Evolutionary conservation across 2,113 vertebrate genomes (phyloP).

Genomic region (Laticauda colubrina): DNA sequence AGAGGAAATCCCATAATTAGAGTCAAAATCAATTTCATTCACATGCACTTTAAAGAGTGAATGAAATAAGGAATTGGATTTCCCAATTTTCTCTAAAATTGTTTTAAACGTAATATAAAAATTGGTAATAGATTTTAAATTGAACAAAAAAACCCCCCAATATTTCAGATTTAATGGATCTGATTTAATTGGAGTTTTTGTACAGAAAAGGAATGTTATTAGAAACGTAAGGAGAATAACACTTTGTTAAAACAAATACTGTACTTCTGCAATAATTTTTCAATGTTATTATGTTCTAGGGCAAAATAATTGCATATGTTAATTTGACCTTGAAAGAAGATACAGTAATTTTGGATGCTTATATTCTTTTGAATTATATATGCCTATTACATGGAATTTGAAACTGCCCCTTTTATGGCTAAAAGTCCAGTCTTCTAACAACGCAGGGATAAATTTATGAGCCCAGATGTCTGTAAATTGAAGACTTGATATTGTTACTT

Average conservation of each 20-base stretch:
- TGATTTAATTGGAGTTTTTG: neutral
- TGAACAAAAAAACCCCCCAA: neutral
- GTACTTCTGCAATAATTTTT: neutral
- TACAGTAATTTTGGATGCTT: neutral
- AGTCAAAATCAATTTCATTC: neutral
- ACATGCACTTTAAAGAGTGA: neutral
- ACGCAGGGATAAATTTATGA: neutral
- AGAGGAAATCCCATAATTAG: neutral
- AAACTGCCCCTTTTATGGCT: neutral
- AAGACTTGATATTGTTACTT: neutral
- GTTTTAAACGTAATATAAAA: neutral
- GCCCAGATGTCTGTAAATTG: neutral
- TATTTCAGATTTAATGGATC: neutral
- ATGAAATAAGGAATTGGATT: neutral
- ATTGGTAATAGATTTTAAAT: neutral
- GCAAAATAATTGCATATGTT: neutral
- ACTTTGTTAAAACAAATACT: neutral
- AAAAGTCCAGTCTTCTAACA: neutral
- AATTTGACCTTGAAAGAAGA: neutral
- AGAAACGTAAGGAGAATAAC: neutral
- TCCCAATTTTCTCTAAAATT: neutral
- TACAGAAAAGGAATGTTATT: neutral
- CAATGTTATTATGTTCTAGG: neutral
- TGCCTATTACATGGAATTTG: neutral
- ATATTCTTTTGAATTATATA: neutral